These are phyloP conservation scores for Drosophila glabriapex DNA, from an alignment of 2,888 invertebrate genomes.

Conservation along the genomic window DNA sequence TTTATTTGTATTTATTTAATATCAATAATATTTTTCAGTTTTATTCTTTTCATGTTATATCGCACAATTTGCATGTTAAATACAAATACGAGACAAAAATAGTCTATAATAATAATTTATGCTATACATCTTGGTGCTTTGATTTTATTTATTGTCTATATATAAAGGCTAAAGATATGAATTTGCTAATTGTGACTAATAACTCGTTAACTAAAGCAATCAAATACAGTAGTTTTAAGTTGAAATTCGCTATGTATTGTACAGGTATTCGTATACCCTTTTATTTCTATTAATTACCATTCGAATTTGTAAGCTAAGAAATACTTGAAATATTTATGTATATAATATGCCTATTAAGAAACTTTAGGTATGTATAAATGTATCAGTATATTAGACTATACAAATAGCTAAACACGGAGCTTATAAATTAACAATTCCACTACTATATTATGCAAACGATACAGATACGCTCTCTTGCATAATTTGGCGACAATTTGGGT, in stretches of 20 bases:
- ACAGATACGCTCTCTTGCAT: conserved; percentile 66
- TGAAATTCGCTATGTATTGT: conserved; percentile 57
- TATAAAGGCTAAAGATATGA: conserved; percentile 51
- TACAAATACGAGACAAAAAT: conserved; percentile 30
- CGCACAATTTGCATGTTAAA: conserved; percentile 66
- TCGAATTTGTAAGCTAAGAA: conserved; percentile 44
- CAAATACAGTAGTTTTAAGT: conserved; percentile 54
- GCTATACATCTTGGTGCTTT: conserved; percentile 66
- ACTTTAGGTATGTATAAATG: conserved; percentile 41
- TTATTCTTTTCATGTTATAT: conserved; percentile 36
- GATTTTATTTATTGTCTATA: conserved; percentile 42
- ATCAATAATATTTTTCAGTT: conserved; percentile 51
- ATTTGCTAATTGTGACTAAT: conserved; percentile 83
- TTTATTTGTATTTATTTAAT: conserved; percentile 71
- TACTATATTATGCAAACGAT: conserved; percentile 71
- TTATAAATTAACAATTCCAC: conserved; percentile 72
- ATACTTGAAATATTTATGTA: conserved; percentile 46
- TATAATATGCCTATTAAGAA: conserved; percentile 46
- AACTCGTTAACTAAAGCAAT: conserved; percentile 62
- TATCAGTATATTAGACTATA: conserved; percentile 50
- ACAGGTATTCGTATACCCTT: conserved; percentile 13
- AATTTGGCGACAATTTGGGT: conserved; percentile 69
- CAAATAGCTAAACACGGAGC: conserved; percentile 54
- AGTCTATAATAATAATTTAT: conserved; percentile 66
- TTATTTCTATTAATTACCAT: conserved; percentile 28